Base-by-base conservation (phyloP, 1,140 invertebrate genomes). In the Eufriesea mexicana region DNA sequence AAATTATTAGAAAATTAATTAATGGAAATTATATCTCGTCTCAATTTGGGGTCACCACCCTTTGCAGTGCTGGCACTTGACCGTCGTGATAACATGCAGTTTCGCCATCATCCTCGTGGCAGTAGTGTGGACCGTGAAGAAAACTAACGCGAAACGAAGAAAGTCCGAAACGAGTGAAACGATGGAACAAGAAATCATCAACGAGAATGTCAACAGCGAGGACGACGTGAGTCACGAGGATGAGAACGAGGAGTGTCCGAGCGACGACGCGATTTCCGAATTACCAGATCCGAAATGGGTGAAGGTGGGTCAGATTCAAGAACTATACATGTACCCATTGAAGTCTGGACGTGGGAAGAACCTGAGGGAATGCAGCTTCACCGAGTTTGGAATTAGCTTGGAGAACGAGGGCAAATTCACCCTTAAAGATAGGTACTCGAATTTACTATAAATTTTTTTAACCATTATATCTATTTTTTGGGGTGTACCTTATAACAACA, bases 311-410 rank as follows among this genome's bases (percentile, higher is more conserved):
- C 72, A 73, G 23, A 86, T 94, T 1, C 80, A 91, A 64, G 90
- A 93, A 72, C 79, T 94, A 45, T 92, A 86, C 72, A 84, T 87
- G 79, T 94, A 94, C 88, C 93, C 93, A 16, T 59, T 94, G 45
- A 94, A 94, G 88, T 94, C 93, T 64, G 92, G 93, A 16, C 87
- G 89, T 68, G 92, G 90, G 7, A 90, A 83, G 67, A 73, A 84
- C 25, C 20, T 93, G 9, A 54, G 64, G 9, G 55, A 90, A 20
- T 93, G 92, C 77, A 45, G 89, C 55, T 94, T 93, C 71, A 92
- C 91, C 23, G 86, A 91, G 62, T 89, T 75, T 64, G 93, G 93
- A 0, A 93, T 93, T 25, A 89, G 85, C 47, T 51, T 92, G 16
- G 51, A 79, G 16, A 51, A 80, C 1, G 23, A 83, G 35, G 88